A percentile compares a stretch with the other conserved stretches of the same genome.
Conservation (phyloP, 2,797 vertebrate genomes). For the Lycodopsis pacificus region DNA sequence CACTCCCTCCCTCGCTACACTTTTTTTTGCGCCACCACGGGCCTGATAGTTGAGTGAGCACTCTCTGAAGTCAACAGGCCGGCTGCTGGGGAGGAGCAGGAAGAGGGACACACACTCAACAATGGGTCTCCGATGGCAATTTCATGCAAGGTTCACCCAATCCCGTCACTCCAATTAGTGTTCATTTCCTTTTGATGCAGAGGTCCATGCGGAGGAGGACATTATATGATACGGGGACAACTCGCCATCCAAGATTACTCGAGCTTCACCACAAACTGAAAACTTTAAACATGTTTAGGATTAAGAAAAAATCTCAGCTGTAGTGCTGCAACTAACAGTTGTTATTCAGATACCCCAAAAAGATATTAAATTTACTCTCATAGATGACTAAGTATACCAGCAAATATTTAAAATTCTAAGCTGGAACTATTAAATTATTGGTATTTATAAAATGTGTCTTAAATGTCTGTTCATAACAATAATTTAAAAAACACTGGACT, state of each 20-base stretch:
- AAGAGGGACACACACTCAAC: conserved; percentile 59
- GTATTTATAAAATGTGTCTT: not conserved
- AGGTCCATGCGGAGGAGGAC: conserved; percentile 17
- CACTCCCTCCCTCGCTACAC: conserved; percentile 20
- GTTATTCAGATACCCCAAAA: not conserved
- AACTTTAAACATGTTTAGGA: not conserved
- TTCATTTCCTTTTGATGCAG: conserved; percentile 45
- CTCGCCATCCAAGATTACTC: not conserved
- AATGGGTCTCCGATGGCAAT: conserved; percentile 79
- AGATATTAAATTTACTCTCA: not conserved
- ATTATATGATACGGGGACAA: conserved; percentile 15
- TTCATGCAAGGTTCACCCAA: conserved; percentile 83
- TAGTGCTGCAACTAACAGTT: not conserved
- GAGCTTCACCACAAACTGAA: not conserved
- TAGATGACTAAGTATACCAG: not conserved
- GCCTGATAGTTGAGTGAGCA: conserved; percentile 59
- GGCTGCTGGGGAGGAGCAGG: conserved; percentile 39
- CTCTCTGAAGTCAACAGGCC: conserved; percentile 66
- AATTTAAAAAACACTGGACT: not conserved
- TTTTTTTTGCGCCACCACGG: conserved; percentile 30
- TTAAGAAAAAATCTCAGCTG: not conserved
- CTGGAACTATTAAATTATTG: not conserved
- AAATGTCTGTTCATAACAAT: not conserved
- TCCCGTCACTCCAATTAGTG: conserved; percentile 78
- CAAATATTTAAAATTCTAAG: not conserved